Percentiles rank a stretch among this genome's conserved stretches.
Conservation (phyloP, 2,113 vertebrate genomes). For the Perccottus glenii region DNA sequence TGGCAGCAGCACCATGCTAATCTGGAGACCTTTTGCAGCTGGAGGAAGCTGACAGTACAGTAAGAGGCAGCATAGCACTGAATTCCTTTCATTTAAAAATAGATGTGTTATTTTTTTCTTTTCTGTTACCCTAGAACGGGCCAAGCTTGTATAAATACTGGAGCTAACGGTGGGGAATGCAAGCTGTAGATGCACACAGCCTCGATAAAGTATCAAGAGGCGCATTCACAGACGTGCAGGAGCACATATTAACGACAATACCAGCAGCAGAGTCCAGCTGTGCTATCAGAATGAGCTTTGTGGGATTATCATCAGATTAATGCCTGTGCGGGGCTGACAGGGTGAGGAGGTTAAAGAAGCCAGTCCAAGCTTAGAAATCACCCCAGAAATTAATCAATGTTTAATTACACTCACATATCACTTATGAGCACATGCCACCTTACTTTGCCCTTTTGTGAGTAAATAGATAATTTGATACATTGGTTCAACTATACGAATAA, state of each 20-base stretch:
- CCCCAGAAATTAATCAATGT: constrained; percentile 21
- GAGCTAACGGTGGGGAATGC: constrained; percentile 66
- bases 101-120: constrained; percentile 84
- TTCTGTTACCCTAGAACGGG: constrained; percentile 84
- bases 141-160: constrained; percentile 81
- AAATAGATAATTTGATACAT: not conserved
- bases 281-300: constrained; percentile 62
- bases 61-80: constrained; percentile 52
- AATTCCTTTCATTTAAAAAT: constrained; percentile 90
- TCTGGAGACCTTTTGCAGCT: constrained; percentile 39
- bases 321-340: constrained; percentile 45
- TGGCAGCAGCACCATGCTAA: constrained; percentile 56
- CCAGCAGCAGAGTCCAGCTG: constrained; percentile 64
- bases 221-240: constrained; percentile 24
- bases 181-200: constrained; percentile 68
- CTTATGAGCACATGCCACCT: not conserved
- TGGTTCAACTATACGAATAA: not conserved
- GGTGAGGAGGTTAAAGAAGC: constrained; percentile 63
- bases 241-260: constrained; percentile 58
- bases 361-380: constrained; percentile 49
- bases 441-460: not conserved
- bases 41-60: constrained; percentile 40
- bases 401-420: constrained; percentile 19
- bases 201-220: constrained; percentile 48
- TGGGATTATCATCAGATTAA: constrained; percentile 76